phyloP scores from a whole-genome alignment of 2,888 invertebrate species.

The Ellobium chinense region DNA sequence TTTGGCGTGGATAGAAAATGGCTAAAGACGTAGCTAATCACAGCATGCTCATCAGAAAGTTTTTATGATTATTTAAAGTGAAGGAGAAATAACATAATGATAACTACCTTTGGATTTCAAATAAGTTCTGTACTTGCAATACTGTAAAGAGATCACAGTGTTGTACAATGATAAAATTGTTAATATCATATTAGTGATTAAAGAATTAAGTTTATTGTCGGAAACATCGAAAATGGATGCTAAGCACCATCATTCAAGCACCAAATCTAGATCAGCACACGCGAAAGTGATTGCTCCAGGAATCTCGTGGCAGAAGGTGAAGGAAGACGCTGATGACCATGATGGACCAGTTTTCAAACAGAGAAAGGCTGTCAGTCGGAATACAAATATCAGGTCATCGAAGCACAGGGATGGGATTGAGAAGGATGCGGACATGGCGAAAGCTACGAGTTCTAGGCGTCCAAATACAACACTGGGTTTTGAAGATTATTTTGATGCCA shows the following conservation, averaged over 20 bases:
- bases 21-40: too few relatives aligned
- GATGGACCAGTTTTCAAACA: not conserved
- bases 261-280: not conserved
- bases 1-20: too few relatives aligned
- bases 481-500: constrained; percentile 1
- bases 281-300: not conserved
- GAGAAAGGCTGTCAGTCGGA: not conserved
- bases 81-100: not conserved
- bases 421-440: not conserved
- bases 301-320: not conserved
- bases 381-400: not conserved
- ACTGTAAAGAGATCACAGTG: not conserved
- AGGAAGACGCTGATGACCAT: not conserved
- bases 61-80: too few relatives aligned
- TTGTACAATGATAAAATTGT: not conserved
- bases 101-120: not conserved
- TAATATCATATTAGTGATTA: too few relatives aligned
- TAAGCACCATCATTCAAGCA: not conserved
- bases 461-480: not conserved
- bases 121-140: not conserved
- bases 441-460: not conserved
- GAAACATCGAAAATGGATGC: not conserved
- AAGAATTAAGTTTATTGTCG: not conserved
- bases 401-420: not conserved
- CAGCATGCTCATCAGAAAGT: too few relatives aligned